These are phyloP conservation scores for Aeoliscus strigatus DNA, from an alignment of 2,797 vertebrate species.

Conservation along the genomic window DNA sequence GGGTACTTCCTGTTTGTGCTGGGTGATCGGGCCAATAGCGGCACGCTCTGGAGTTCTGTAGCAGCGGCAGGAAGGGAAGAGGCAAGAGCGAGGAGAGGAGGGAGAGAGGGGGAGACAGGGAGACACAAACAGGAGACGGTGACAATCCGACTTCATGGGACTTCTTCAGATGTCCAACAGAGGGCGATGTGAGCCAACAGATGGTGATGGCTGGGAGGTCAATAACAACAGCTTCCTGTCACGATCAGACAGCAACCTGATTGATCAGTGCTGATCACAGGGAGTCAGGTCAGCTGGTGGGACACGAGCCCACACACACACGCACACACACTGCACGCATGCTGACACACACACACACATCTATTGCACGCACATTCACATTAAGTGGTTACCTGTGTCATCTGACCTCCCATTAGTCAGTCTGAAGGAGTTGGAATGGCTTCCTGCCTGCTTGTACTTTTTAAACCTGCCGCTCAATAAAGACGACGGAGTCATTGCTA, in stretches of 20 bases:
- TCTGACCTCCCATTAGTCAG: slow-evolving; percentile 91
- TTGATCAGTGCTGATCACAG: no score
- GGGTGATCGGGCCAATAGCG: slow-evolving; percentile 92
- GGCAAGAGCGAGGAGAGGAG: slow-evolving; percentile 26
- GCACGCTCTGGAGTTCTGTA: slow-evolving; percentile 93
- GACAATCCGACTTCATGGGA: slow-evolving; percentile 11
- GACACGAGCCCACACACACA: no score
- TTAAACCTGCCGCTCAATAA: slow-evolving; percentile 83
- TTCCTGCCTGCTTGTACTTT: slow-evolving; percentile 97
- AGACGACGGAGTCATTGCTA: slow-evolving; percentile 38
- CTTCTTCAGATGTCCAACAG: slow-evolving; percentile 55
- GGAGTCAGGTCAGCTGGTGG: no score
- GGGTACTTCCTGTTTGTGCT: slow-evolving; percentile 95
- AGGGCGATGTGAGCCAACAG: slow-evolving; percentile 40
- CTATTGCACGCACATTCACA: slow-evolving; percentile 9
- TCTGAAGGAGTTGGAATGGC: slow-evolving; percentile 95
- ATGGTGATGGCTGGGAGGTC: slow-evolving; percentile 39
- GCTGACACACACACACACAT: background rate
- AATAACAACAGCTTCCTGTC: slow-evolving; percentile 50
- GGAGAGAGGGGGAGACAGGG: slow-evolving; percentile 28
- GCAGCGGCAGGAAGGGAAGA: slow-evolving; percentile 45
- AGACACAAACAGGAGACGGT: slow-evolving; percentile 18
- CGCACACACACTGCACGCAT: no score
- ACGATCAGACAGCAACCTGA: no score
- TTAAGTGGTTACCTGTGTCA: slow-evolving; percentile 81